phyloP scores from a whole-genome alignment of 2,888 invertebrate genomes.

The Enchytraeus crypticus region DNA sequence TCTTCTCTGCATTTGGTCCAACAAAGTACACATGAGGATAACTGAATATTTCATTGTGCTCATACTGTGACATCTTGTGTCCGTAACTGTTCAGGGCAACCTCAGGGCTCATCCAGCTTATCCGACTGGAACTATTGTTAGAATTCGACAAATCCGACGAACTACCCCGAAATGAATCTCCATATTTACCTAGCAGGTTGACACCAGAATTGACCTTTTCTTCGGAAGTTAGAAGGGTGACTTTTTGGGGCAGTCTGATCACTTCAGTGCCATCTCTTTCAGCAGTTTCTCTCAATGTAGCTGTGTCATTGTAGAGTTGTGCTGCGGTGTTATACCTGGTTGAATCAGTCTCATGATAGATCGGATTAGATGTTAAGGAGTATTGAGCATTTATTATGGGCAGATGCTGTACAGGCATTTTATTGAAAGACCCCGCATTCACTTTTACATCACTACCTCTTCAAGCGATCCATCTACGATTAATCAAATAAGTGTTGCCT shows the following conservation, averaged over 20 bases:
- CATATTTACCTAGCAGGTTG: background rate
- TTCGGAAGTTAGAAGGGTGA: background rate
- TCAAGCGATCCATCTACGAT: too few relatives aligned
- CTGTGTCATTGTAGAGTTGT: background rate
- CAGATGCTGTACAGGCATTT: background rate
- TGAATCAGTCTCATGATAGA: background rate
- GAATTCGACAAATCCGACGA: too few relatives aligned
- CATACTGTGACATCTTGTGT: slow-evolving; percentile 82
- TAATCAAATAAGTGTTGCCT: too few relatives aligned
- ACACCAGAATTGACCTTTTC: background rate
- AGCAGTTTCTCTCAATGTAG: too few relatives aligned
- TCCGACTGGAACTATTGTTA: too few relatives aligned
- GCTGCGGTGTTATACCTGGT: background rate
- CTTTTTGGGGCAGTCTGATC: too few relatives aligned
- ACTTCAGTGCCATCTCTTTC: too few relatives aligned
- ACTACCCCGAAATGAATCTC: background rate
- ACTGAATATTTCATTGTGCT: slow-evolving; percentile 89
- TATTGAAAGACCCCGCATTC: too few relatives aligned
- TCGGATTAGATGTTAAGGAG: background rate
- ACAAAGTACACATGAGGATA: slow-evolving; percentile 79
- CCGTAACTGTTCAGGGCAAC: slow-evolving; percentile 52
- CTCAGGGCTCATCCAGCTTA: slow-evolving; percentile 51
- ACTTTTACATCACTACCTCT: too few relatives aligned
- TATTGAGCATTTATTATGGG: background rate
- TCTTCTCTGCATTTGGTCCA: slow-evolving; percentile 86